Evolutionary conservation across 1,140 invertebrate genomes (phyloP).

Genomic region (Drosophila burlai): DNA sequence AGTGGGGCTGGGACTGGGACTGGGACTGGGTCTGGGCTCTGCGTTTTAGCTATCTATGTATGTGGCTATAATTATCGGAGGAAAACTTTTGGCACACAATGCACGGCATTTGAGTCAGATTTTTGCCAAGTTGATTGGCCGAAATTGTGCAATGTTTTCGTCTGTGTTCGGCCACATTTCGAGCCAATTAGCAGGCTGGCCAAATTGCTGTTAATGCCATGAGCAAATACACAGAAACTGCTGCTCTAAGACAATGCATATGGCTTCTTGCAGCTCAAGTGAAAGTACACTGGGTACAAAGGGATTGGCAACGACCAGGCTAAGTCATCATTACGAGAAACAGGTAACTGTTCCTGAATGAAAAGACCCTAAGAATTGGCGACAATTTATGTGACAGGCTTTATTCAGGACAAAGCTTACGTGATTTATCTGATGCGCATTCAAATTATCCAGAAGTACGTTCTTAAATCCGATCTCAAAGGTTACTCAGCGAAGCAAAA

Average conservation of each 20-base stretch:
- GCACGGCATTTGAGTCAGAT: slow-evolving; percentile 66
- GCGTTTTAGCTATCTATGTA: slow-evolving; percentile 19
- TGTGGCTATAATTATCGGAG: slow-evolving; percentile 58
- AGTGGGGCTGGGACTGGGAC: slow-evolving; percentile 19
- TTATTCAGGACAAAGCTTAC: slow-evolving; percentile 48
- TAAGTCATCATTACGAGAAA: slow-evolving; percentile 8
- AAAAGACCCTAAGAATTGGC: slow-evolving; percentile 9
- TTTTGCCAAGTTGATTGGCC: slow-evolving; percentile 69
- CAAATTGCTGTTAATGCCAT: slow-evolving; percentile 65
- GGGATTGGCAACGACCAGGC: slow-evolving; percentile 16
- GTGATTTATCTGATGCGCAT: slow-evolving; percentile 42
- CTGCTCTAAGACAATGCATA: slow-evolving; percentile 65
- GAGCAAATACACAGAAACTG: slow-evolving; percentile 61
- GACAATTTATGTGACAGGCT: slow-evolving; percentile 53
- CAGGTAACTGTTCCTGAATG: slow-evolving; percentile 2
- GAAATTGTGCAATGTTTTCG: slow-evolving; percentile 61
- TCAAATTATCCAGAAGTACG: slow-evolving; percentile 20
- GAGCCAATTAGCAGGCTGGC: slow-evolving; percentile 69
- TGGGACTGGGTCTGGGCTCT: slow-evolving; percentile 35
- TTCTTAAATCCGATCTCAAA: slow-evolving; percentile 19
- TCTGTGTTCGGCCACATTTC: slow-evolving; percentile 57
- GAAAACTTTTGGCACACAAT: slow-evolving; percentile 74
- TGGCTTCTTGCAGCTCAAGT: slow-evolving; percentile 59
- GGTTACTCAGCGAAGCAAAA: slow-evolving; percentile 34
- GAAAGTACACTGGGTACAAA: not conserved